These are phyloP conservation scores for Phasianus colchicus DNA, from an alignment of 2,113 vertebrate genomes.

Conservation along the genomic window DNA sequence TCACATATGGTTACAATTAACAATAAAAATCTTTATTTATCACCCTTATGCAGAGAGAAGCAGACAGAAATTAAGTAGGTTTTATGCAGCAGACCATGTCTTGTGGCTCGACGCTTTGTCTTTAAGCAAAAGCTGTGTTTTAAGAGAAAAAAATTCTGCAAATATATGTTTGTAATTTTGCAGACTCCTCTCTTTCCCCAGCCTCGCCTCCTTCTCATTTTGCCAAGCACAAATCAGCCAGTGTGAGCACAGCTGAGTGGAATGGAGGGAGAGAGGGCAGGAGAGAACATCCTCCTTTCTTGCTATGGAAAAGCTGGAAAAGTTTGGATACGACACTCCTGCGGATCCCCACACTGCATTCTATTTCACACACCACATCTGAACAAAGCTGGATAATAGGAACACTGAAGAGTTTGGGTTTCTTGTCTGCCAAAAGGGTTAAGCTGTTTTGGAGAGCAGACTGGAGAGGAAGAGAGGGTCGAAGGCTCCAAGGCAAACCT, in stretches of 20 bases:
- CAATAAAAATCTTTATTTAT: constrained; percentile 37
- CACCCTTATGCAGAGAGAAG: constrained; percentile 4
- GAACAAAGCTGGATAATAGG: background rate
- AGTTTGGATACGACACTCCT: background rate
- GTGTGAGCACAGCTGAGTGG: background rate
- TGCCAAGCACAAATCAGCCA: background rate
- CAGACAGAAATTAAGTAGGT: background rate
- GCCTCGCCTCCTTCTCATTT: background rate
- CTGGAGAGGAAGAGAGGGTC: background rate
- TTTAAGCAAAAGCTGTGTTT: background rate
- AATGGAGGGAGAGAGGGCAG: background rate
- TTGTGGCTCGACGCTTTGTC: background rate
- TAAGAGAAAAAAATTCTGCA: background rate
- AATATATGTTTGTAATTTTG: background rate
- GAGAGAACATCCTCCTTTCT: background rate
- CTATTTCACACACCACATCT: background rate
- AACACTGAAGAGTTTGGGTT: background rate
- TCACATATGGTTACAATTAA: constrained; percentile 58
- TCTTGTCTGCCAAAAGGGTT: background rate
- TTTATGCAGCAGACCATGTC: background rate
- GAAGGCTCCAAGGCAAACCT: background rate
- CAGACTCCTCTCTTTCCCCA: background rate
- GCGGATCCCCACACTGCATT: background rate
- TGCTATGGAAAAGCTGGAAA: background rate
- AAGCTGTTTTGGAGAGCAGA: background rate